Evolutionary conservation across 2,888 invertebrate genomes (phyloP), one percentile per base, ranked within the genome.

Genomic region (Ormyrus pomaceus): DNA sequence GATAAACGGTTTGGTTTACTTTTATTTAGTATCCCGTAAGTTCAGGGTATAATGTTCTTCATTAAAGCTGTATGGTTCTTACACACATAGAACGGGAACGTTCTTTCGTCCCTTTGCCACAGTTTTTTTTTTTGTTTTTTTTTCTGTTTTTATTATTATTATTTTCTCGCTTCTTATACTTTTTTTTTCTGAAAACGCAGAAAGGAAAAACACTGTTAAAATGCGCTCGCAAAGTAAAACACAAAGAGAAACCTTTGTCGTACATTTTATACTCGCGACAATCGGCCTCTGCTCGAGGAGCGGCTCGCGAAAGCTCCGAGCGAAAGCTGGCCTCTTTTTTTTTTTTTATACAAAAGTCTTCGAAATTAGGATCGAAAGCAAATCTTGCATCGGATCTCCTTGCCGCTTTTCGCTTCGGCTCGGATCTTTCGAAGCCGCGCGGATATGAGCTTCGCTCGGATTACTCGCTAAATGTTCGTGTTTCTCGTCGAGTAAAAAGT

Each of bases 1-100:
- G 74, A 82, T 85, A 85, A 91, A 90, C 90, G 88, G 87, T 89
- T 88, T 90, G 88, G 88, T 88, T 90, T 90, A 90, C 86, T 89
- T 90, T 90, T 90, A 90, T 90, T 90, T 89, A 89, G 88, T 90
- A 89, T 90, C 87, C 89, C 89, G 89, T 90, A 90, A 89, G 87
- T 89, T 89, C 87, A 89, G 89, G 88, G 88, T 89, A 90, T 89
- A 89, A 90, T 90, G 89, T 89, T 90, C 87, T 89, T 90, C 88
- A 85, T 89, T 89, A 90, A 82, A 90, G 90, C 90, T 89, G 88
- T 88, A 90, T 89, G 89, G 86, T 87, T 89, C 88, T 89, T 90
- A 89, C 88, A 90, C 90, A 90, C 89, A 89, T 89, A 89, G 86
- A 89, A 87, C 85, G 86, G 88, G 87, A 87, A 82, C 74, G 85